Base-by-base conservation (phyloP, 1,140 invertebrate genomes). In the Rhizoglyphus robini region DNA sequence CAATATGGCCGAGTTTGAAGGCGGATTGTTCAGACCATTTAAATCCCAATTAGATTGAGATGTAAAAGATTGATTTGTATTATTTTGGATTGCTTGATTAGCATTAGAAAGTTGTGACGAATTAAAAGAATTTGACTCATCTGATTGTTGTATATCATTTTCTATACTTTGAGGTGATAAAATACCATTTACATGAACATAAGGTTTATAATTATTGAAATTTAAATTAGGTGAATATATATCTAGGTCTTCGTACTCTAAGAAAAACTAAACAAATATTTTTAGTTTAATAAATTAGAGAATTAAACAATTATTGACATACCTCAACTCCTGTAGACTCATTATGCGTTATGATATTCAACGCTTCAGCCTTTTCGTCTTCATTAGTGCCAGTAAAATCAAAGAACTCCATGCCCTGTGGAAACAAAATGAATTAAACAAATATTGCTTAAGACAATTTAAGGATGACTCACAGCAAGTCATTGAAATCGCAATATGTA, bases 301-400 rank as follows among this genome's bases (percentile, higher is more conserved):
- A 11, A 64, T 51, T 4, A 36, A 36, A 31, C 20, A 64, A n/a
- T 32, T 32, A 5, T 34, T 3, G 8, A 64, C 41, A 29, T 32
- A 64, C 63, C 30, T 64, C 63, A 38, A 64, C 46, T 2, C 47
- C 63, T 2, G 18, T 20, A 1, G 46, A 60, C 29, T 60, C 8
- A n/a, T n/a, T n/a, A 57, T 47, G 46, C 15, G 15, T 31, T 18
- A 64, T 64, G 8, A 64, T 32, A 57, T 48, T 29, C 23, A 49
- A 49, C 4, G 46, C 63, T 11, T 64, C n/a, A 31, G 63, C 63
- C 61, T 63, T 63, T 36, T 64, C 63, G 20, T 64, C 63, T 18
- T 64, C 46, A 48, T 57, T 64, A 32, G 46, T 30, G 18, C 46
- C 63, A 27, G 38, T 64, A 13, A 48, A 64, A 31, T 64, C 63